Conservation (phyloP, 2,113 vertebrate genomes). For the Coptodon bakossiorum region DNA sequence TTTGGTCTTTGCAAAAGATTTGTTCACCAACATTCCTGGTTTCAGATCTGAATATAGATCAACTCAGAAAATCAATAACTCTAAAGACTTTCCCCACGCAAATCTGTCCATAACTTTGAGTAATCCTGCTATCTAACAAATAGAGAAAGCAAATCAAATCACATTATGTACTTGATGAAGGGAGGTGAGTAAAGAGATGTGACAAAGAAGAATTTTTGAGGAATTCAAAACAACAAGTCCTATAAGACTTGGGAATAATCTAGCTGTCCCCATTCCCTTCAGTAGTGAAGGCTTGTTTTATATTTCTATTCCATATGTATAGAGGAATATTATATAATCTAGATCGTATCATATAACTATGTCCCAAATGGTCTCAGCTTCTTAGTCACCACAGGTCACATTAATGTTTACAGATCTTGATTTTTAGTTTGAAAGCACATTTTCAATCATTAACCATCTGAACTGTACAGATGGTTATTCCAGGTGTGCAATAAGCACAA, state of each 20-base stretch:
- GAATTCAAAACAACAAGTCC: not conserved
- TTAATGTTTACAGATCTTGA: not conserved
- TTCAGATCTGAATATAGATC: not conserved
- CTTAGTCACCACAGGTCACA: not conserved
- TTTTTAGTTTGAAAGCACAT: not conserved
- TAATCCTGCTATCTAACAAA: not conserved
- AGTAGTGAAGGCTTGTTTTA: not conserved
- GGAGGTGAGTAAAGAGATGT: not conserved
- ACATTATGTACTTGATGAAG: not conserved
- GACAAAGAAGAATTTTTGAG: not conserved
- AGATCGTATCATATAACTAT: rapidly evolving
- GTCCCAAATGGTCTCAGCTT: not conserved
- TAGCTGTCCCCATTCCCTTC: not conserved
- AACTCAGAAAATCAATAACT: rapidly evolving
- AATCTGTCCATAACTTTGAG: not conserved
- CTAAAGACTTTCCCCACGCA: not conserved
- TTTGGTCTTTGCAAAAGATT: not conserved
- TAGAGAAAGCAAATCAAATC: not conserved
- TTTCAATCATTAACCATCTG: not conserved
- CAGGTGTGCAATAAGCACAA: not conserved
- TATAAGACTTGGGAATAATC: not conserved
- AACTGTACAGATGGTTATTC: not conserved
- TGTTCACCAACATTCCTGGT: not conserved
- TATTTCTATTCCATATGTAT: not conserved
- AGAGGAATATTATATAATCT: not conserved